These are phyloP conservation scores for Siderastrea radians DNA, from an alignment of 92 coral and sea anemone genomes.

Conservation along the genomic window DNA sequence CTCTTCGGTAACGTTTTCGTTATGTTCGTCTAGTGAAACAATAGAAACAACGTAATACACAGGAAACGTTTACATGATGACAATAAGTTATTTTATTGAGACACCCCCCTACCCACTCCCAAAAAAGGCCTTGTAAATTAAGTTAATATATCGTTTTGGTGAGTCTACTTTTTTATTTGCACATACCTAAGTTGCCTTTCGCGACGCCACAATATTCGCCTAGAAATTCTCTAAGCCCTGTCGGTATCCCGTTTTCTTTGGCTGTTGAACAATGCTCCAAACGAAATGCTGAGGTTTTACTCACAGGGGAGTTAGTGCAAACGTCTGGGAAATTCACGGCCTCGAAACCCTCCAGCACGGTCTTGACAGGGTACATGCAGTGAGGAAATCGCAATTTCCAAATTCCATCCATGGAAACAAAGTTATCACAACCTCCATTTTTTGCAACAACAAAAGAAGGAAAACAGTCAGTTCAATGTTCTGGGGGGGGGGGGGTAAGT, in stretches of 20 bases:
- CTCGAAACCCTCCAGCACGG: not conserved
- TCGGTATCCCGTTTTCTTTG: not conserved
- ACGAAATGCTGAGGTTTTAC: not conserved
- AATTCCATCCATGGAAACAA: constrained; percentile 28
- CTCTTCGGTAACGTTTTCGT: no score
- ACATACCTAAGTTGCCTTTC: not conserved
- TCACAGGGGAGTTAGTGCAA: not conserved
- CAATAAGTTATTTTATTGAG: no score
- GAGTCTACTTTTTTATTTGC: not conserved
- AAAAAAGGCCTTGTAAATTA: not conserved
- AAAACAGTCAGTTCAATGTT: not conserved
- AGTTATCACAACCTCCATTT: constrained; percentile 5
- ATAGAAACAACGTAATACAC: not conserved
- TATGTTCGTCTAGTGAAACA: no score
- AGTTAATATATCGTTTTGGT: not conserved
- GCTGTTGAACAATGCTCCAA: not conserved
- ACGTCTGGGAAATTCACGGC: not conserved
- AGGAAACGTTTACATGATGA: no score
- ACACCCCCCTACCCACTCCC: no score
- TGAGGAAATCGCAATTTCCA: constrained; percentile 61
- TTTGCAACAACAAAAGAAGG: not conserved
- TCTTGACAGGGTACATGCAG: constrained; percentile 53
- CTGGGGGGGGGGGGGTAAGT: no score
- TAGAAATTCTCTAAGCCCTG: not conserved
- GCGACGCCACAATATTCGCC: not conserved